phyloP scores from a whole-genome alignment of 37 sponge, comb jelly and placozoan species.

The Agelas oroides region DNA sequence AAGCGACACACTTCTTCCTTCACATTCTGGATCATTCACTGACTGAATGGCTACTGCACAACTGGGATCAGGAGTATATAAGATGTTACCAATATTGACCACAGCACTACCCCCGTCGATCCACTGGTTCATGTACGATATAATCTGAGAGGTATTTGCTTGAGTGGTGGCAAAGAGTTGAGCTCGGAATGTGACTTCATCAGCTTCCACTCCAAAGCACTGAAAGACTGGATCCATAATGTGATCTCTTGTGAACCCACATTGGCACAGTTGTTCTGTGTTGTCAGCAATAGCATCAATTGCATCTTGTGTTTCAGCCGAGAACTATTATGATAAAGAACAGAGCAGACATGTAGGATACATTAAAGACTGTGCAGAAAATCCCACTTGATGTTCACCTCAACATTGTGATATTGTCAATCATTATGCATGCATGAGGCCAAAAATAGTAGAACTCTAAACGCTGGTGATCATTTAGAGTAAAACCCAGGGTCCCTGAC shows the following conservation, averaged over 20 bases:
- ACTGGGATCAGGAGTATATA: slow-evolving; percentile 5
- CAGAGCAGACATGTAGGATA: background rate
- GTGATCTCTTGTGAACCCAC: slow-evolving; percentile 13
- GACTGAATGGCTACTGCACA: slow-evolving; percentile 24
- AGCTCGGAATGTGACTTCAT: slow-evolving; percentile 34
- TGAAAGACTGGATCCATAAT: slow-evolving; percentile 15
- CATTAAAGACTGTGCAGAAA: background rate
- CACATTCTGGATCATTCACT: slow-evolving; percentile 20
- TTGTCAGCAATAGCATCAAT: background rate
- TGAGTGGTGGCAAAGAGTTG: background rate
- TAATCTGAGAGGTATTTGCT: background rate
- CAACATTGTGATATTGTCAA: too few species aligned
- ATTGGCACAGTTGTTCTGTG: background rate
- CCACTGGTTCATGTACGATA: slow-evolving; percentile 7
- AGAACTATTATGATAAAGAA: slow-evolving; percentile 1
- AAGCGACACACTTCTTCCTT: too few species aligned
- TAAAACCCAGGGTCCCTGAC: too few species aligned
- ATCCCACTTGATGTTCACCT: too few species aligned
- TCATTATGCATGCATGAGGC: too few species aligned
- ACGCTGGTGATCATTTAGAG: too few species aligned
- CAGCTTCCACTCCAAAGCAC: slow-evolving; percentile 15
- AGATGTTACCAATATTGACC: background rate
- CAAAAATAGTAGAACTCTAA: too few species aligned
- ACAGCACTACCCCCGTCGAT: background rate
- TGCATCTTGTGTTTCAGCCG: background rate